Percentiles rank a stretch among this genome's conserved stretches.
Evolutionary conservation across 2,888 invertebrate species (phyloP).

Genomic region (Coenonympha arcania): DNA sequence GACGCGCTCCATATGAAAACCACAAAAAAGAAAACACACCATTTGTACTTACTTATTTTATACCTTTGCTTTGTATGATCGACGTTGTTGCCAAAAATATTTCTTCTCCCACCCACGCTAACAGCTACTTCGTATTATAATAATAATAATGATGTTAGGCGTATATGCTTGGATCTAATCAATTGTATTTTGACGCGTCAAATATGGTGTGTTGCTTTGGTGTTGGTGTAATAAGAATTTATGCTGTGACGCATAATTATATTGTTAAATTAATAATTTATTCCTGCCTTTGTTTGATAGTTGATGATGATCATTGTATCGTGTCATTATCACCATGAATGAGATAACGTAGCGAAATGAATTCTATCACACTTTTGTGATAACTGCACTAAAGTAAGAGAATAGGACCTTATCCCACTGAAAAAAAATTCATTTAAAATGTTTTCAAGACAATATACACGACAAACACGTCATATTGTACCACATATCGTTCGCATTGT

Average conservation of each 20-base stretch:
- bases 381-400: no score
- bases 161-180: slow-evolving; percentile 1
- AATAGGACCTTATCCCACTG: no score
- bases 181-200: slow-evolving; percentile 8
- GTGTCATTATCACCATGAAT: not conserved
- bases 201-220: slow-evolving; percentile 3
- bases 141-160: not conserved
- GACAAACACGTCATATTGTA: no score
- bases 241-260: not conserved
- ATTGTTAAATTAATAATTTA: not conserved
- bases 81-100: slow-evolving; percentile 4
- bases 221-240: slow-evolving; percentile 9
- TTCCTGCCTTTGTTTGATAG: not conserved
- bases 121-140: not conserved
- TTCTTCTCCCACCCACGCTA: not conserved
- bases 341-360: not conserved
- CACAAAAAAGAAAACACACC: not conserved
- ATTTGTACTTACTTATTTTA: no score
- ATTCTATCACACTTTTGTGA: not conserved
- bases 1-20: not conserved
- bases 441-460: no score
- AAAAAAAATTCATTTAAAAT: no score
- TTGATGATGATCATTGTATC: not conserved
- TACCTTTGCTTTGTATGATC: not conserved
- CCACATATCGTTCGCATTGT: no score